Evolutionary conservation across 1,140 invertebrate species (phyloP), one percentile per base, ranked within the genome.

Genomic region (Euschistus heros): DNA sequence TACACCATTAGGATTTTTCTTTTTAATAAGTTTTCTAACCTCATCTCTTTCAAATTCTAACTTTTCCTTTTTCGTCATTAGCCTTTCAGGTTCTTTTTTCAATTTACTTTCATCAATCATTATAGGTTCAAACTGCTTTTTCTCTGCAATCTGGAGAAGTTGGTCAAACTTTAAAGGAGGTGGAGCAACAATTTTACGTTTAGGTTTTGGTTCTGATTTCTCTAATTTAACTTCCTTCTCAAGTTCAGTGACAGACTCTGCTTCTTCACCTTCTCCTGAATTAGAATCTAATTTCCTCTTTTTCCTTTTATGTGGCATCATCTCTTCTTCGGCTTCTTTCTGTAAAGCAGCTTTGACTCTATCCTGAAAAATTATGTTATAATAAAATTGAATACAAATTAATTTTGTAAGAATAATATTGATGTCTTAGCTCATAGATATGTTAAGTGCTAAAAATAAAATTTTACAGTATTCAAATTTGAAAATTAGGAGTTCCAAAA

Each of bases 121-220:
- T 37, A 91, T 75, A 0, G 89, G 88, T 74, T 91, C 87, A 74
- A 82, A 80, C 69, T 91, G 88, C 73, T 93, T 92, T 72, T 90
- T 81, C 68, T 88, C 86, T 8, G 90, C 91, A 17, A 94, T 74
- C 74, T 89, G 87, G 0, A 93, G 71, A 20, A 93, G 71, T 54
- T 86, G 80, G 68, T 80, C 75, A 71, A 89, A 92, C 74, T 88
- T 84, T 73, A 90, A 80, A 17, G 84, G 83, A 1, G 88, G 87
- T 33, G 87, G 86, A 6, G 79, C 74, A 76, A 52, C 82, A 82
- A 0, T 78, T 85, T 14, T 78, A 20, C 33, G 72, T 69, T 84
- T 86, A 27, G 77, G 76, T 14, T 67, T 69, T 37, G 68, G 65
- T 46, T 52, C 62, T 46, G 70, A 71, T 47, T 72, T 69, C 33